Evolutionary conservation across 2,888 invertebrate genomes (phyloP).

Genomic region (Trichogramma evanescens): DNA sequence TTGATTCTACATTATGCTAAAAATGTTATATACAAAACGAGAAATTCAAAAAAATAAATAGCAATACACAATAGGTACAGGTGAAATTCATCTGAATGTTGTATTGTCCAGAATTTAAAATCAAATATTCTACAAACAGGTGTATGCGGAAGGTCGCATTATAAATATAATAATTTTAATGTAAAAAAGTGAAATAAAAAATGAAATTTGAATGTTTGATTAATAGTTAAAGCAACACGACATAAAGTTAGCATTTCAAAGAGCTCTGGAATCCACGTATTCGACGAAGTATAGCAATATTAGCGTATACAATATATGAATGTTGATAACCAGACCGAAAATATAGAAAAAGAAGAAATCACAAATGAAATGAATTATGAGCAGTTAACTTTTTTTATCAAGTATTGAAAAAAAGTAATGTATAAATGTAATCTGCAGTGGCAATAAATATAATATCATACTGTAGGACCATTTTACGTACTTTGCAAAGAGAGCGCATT

Average conservation of each 20-base stretch:
- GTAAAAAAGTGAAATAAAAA: too few relatives aligned
- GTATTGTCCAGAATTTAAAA: conserved; percentile 4
- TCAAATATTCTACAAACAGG: too few relatives aligned
- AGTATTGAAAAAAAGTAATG: conserved; percentile 10
- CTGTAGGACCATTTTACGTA: conserved; percentile 17
- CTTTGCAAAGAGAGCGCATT: conserved; percentile 12
- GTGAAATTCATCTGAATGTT: conserved; percentile 3
- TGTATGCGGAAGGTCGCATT: too few relatives aligned
- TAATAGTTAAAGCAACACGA: too few relatives aligned
- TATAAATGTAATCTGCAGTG: conserved; percentile 17
- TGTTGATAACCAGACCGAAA: conserved; percentile 20
- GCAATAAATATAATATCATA: conserved; percentile 19
- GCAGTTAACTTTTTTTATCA: conserved; percentile 17
- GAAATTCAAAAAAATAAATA: conserved; percentile 16
- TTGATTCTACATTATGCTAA: neutral
- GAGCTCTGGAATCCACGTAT: conserved; percentile 23
- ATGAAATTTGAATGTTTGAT: too few relatives aligned
- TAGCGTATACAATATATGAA: conserved; percentile 29
- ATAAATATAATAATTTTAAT: too few relatives aligned
- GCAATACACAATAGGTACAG: conserved; percentile 11
- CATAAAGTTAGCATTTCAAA: conserved; percentile 25
- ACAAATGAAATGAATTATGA: neutral
- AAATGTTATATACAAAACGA: neutral
- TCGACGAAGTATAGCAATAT: conserved; percentile 39
- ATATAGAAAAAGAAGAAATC: conserved; percentile 1